Percentiles rank a stretch among this genome's conserved stretches.
Evolutionary conservation across 2,113 vertebrate genomes (phyloP).

Genomic region (Catharus minimus): DNA sequence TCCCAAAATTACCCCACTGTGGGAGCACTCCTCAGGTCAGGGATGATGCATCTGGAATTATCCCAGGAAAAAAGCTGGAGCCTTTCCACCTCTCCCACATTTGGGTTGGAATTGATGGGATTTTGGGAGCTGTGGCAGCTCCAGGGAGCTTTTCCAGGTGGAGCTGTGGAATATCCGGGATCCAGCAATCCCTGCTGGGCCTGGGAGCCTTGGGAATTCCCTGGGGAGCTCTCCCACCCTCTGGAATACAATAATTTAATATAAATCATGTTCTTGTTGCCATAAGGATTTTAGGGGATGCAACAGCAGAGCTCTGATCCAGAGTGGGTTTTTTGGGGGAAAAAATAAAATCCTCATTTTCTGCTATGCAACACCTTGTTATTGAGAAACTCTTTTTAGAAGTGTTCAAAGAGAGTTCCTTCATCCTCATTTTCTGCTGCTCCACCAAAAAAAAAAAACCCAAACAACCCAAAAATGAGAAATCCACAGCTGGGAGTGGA

Average conservation of each 20-base stretch:
- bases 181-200: background rate
- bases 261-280: rapidly evolving
- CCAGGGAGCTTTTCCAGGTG: background rate
- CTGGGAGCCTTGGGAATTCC: background rate
- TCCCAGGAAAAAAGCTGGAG: background rate
- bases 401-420: too few relatives aligned
- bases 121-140: background rate
- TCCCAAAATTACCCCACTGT: background rate
- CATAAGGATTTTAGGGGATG: background rate
- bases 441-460: background rate
- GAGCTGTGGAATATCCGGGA: background rate
- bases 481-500: background rate
- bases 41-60: background rate
- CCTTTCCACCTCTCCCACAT: background rate
- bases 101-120: background rate
- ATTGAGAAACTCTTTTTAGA: too few relatives aligned
- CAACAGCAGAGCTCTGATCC: background rate
- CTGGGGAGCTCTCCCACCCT: background rate
- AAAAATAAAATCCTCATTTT: background rate
- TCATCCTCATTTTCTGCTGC: background rate
- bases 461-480: background rate
- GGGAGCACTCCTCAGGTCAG: background rate
- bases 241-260: background rate
- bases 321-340: background rate
- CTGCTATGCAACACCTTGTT: too few relatives aligned